Evolutionary conservation across 2,113 vertebrate species (phyloP).

Genomic region (Ophthalmolycus amberensis): DNA sequence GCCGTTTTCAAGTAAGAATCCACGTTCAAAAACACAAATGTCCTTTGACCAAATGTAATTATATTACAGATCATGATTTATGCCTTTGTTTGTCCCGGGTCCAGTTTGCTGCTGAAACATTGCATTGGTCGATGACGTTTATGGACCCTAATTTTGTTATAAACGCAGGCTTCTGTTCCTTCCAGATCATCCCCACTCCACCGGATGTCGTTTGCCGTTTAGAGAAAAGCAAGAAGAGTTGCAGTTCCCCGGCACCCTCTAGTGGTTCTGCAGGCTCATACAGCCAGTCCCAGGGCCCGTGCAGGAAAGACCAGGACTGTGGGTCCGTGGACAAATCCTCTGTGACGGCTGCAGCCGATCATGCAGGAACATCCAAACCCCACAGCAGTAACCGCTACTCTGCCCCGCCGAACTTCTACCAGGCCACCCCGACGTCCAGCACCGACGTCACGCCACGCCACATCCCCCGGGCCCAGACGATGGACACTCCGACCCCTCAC

Average conservation of each 20-base stretch:
- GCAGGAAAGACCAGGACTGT: slow-evolving; percentile 42
- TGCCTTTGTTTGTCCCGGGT: slow-evolving; percentile 8
- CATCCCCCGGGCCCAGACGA: slow-evolving; percentile 87
- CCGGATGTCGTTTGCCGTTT: slow-evolving; percentile 79
- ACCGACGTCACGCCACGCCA: slow-evolving; percentile 80
- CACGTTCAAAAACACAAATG: slow-evolving; percentile 28
- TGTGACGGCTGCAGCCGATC: slow-evolving; percentile 83
- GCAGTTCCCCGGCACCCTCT: slow-evolving; percentile 75
- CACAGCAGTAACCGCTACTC: slow-evolving; percentile 86
- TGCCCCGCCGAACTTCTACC: slow-evolving; percentile 90
- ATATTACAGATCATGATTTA: slow-evolving; percentile 4
- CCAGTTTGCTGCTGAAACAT: slow-evolving; percentile 3
- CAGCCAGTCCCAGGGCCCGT: slow-evolving; percentile 64
- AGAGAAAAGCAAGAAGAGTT: slow-evolving; percentile 74
- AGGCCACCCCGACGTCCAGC: slow-evolving; percentile 82
- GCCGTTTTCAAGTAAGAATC: slow-evolving; percentile 78
- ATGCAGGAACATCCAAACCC: slow-evolving; percentile 58
- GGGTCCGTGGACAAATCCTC: slow-evolving; percentile 86
- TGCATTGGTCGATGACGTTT: slow-evolving; percentile 21
- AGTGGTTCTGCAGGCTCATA: slow-evolving; percentile 66
- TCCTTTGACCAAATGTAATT: slow-evolving; percentile 12
- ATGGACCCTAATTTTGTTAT: slow-evolving; percentile 30
- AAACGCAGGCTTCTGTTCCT: slow-evolving; percentile 19
- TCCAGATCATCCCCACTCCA: slow-evolving; percentile 77
- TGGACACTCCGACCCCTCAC: slow-evolving; percentile 69